phyloP scores from a whole-genome alignment of 2,888 invertebrate species.

The Mythimna vitellina region DNA sequence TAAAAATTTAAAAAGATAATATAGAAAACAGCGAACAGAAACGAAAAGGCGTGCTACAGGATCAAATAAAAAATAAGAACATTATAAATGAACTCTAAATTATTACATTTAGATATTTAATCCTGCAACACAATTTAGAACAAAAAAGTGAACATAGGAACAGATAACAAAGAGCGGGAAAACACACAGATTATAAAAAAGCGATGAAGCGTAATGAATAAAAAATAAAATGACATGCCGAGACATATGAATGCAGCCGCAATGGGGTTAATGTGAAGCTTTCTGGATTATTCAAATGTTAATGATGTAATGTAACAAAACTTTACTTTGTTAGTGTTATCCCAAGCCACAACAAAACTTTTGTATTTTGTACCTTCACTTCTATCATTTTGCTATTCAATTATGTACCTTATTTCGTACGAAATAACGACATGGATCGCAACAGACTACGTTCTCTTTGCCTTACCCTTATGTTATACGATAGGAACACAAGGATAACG shows the following conservation, averaged over 20 bases:
- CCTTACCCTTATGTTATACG: neutral
- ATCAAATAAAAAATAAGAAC: constrained; percentile 45
- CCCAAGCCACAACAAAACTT: constrained; percentile 91
- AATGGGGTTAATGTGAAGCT: constrained; percentile 83
- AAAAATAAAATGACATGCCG: constrained; percentile 71
- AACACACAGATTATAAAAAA: constrained; percentile 61
- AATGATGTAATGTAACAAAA: constrained; percentile 73
- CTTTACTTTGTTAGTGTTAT: constrained; percentile 75
- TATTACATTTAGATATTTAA: constrained; percentile 24
- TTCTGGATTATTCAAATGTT: constrained; percentile 71
- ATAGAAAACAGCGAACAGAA: constrained; percentile 63
- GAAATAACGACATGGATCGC: neutral
- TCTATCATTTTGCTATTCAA: constrained; percentile 75
- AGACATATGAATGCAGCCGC: constrained; percentile 84
- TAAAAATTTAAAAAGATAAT: constrained; percentile 60
- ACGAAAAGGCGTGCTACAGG: constrained; percentile 49
- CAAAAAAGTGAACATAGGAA: constrained; percentile 53
- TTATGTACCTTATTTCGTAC: neutral
- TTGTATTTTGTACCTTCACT: constrained; percentile 73
- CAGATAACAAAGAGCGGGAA: constrained; percentile 53
- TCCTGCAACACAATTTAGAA: constrained; percentile 38
- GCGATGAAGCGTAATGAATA: constrained; percentile 67
- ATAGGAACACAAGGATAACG: neutral
- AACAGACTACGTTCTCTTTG: neutral
- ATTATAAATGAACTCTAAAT: neutral